Conservation (phyloP, 2,113 vertebrate species). For the Platysternon megacephalum region DNA sequence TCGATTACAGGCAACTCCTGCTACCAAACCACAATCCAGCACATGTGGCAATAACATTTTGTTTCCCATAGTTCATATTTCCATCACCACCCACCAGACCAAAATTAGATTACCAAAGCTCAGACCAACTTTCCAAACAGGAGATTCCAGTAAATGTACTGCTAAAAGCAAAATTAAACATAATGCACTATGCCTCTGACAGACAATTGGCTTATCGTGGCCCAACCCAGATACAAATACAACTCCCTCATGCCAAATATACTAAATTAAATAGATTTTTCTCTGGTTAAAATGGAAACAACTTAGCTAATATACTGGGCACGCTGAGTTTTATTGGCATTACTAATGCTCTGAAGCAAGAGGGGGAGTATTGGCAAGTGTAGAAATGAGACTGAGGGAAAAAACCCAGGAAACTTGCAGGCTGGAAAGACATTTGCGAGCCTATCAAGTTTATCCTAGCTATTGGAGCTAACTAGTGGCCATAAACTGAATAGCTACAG, state of each 20-base stretch:
- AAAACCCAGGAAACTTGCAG: constrained; percentile 54
- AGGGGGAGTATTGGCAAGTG: constrained; percentile 72
- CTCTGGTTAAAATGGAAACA: constrained; percentile 80
- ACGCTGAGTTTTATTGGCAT: constrained; percentile 78
- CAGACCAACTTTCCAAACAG: constrained; percentile 63
- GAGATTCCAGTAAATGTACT: constrained; percentile 69
- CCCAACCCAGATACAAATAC: constrained; percentile 68
- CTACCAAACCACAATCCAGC: constrained; percentile 54
- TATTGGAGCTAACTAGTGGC: constrained; percentile 33
- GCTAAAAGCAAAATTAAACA: constrained; percentile 65
- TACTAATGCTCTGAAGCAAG: constrained; percentile 75
- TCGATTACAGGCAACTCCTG: constrained; percentile 57
- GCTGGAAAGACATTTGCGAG: constrained; percentile 44
- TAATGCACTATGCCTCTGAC: constrained; percentile 68
- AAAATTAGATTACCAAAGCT: constrained; percentile 71
- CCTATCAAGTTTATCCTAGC: constrained; percentile 31
- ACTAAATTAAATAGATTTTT: constrained; percentile 73
- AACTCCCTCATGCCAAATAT: constrained; percentile 75
- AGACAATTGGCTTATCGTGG: constrained; percentile 70
- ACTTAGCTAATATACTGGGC: constrained; percentile 77
- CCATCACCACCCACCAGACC: constrained; percentile 69
- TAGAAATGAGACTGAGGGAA: constrained; percentile 68
- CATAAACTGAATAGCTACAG: constrained; percentile 19
- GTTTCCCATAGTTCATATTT: constrained; percentile 62
- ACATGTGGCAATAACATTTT: constrained; percentile 68